These are phyloP conservation scores for Peromyscus polionotus DNA, from an alignment of 2,113 vertebrate genomes.

Conservation along the genomic window DNA sequence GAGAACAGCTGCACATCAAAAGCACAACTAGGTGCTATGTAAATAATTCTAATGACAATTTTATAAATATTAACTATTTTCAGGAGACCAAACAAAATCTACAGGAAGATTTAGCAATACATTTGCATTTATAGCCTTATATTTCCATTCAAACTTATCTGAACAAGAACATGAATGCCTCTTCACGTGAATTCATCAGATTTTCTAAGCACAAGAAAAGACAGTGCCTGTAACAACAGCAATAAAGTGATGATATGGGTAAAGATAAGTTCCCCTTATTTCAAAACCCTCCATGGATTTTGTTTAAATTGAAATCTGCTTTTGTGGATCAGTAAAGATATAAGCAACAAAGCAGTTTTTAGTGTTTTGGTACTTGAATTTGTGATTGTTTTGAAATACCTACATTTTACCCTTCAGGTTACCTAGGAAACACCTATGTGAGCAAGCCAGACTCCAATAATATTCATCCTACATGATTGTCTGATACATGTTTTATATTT, in stretches of 20 bases:
- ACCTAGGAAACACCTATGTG: slow-evolving; percentile 71
- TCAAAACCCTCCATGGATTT: slow-evolving; percentile 51
- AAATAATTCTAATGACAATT: not conserved
- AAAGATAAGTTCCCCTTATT: not conserved
- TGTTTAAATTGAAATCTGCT: slow-evolving; percentile 63
- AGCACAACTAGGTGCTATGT: not conserved
- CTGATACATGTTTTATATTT: slow-evolving; percentile 44
- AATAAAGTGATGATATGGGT: not conserved
- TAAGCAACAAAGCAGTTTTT: slow-evolving; percentile 53
- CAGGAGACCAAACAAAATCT: not conserved
- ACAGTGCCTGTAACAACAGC: not conserved
- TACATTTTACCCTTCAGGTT: slow-evolving; percentile 58
- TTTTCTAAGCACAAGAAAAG: not conserved
- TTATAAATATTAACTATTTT: slow-evolving; percentile 14
- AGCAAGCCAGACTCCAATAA: slow-evolving; percentile 3
- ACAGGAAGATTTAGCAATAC: not conserved
- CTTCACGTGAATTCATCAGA: not conserved
- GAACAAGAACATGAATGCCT: not conserved
- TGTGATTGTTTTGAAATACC: slow-evolving; percentile 62
- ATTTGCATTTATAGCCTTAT: not conserved
- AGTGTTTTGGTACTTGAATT: not conserved
- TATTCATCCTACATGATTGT: slow-evolving; percentile 20
- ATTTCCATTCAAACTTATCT: not conserved
- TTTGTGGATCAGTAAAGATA: slow-evolving; percentile 67
- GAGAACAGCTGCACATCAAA: not conserved